phyloP scores from a whole-genome alignment of 2,113 vertebrate genomes.

The Bos taurus region ARS-UCD2.0 NC_037348.1:27975501-27976000 shows the following conservation, averaged over 20 bases:
- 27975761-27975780: neutral
- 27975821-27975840: neutral
- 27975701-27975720: neutral
- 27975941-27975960: neutral
- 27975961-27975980: neutral
- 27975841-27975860: neutral
- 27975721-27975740: neutral
- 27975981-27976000: neutral
- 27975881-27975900: neutral
- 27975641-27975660: neutral
- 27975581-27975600: neutral
- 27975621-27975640: neutral
- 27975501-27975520: neutral
- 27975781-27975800: neutral
- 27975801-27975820: neutral
- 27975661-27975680: neutral
- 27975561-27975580: neutral
- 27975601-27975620: neutral
- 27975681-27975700: neutral
- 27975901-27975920: neutral
- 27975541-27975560: neutral
- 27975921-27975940: neutral
- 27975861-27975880: neutral
- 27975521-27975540: neutral
- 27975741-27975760: neutral